Base-by-base conservation (phyloP, 2,888 invertebrate genomes). In the Anthophora plumipes region DNA sequence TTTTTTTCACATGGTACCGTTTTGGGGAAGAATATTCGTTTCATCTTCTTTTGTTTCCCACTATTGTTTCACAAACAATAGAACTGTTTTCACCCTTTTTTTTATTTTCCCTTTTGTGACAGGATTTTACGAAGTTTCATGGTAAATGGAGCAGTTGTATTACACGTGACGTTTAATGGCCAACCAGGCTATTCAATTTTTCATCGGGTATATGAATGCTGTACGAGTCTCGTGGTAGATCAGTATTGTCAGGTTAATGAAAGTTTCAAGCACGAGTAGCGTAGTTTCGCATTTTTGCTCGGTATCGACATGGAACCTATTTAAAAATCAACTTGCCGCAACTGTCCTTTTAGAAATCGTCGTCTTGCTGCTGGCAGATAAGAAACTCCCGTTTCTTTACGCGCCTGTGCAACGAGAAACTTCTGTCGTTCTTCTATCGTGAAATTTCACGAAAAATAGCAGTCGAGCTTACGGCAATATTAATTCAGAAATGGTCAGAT, bases 281-380 rank as follows among this genome's bases (percentile, higher is more conserved):
- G 31, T 59, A 46, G 57, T 37, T 59, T 59, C 8, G 22, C 55
- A 68, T 68, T 68, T 68, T 50, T 64, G 8, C 12, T 31, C 31
- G 9, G 17, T 37, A 50, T 39, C 17, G 41, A 20, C 41, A 20
- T 22, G 43, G 5, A 43, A 14, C 39, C 12, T 11, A 48, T 20
- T 39, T 22, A 57, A 67, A 55, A 46, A 7, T 41, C n/a, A 41
- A 41, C 43, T 17, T 7, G 7, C 11, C 11, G 8, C 4, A n/a
- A 12, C 22, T 6, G 57, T n/a, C 39, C 31, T 8, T 22, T 60
- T 22, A 41, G 14, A 8, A 22, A 22, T 5, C 41, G 14, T 4
- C 9, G 0, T 12, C 60, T 22, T 22, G 14, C 12, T 14, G 12
- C 7, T 22, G 8, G 22, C 22, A 5, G 41, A 41, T 22, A 22